A percentile compares a stretch with the other conserved stretches of the same genome.
These are phyloP conservation scores for Tenebrosternarchus preto DNA, from an alignment of 2,113 vertebrate species.

Conservation along the genomic window DNA sequence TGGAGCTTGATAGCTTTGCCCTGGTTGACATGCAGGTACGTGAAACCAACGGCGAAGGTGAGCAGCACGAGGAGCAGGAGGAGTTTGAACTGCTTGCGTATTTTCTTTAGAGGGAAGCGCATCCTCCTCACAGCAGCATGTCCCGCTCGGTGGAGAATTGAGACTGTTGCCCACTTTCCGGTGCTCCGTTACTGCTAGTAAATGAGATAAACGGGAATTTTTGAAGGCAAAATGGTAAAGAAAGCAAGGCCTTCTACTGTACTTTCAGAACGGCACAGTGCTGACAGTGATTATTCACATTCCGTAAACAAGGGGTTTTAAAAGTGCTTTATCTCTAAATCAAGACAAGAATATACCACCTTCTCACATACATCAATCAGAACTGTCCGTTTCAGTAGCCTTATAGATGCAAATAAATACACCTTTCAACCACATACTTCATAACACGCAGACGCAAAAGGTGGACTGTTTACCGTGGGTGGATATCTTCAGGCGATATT, in stretches of 20 bases:
- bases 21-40: slow-evolving; percentile 93
- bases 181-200: slow-evolving; percentile 23
- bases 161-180: not conserved
- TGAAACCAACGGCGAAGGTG: slow-evolving; percentile 93
- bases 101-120: slow-evolving; percentile 96
- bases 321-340: too few relatives aligned
- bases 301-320: too few relatives aligned
- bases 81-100: slow-evolving; percentile 96
- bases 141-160: slow-evolving; percentile 48
- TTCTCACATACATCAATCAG: too few relatives aligned
- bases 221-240: not conserved
- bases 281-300: too few relatives aligned
- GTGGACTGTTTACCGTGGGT: not conserved
- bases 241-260: not conserved
- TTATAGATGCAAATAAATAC: not conserved
- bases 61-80: slow-evolving; percentile 90
- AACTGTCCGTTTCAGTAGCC: not conserved
- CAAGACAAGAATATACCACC: too few relatives aligned
- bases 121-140: slow-evolving; percentile 77
- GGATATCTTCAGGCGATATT: not conserved
- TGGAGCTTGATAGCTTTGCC: slow-evolving; percentile 89
- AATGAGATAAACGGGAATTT: not conserved
- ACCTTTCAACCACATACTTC: not conserved
- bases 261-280: too few relatives aligned
- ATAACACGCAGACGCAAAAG: not conserved